Conservation (phyloP, 2,113 vertebrate species). For the Murina feae region DNA sequence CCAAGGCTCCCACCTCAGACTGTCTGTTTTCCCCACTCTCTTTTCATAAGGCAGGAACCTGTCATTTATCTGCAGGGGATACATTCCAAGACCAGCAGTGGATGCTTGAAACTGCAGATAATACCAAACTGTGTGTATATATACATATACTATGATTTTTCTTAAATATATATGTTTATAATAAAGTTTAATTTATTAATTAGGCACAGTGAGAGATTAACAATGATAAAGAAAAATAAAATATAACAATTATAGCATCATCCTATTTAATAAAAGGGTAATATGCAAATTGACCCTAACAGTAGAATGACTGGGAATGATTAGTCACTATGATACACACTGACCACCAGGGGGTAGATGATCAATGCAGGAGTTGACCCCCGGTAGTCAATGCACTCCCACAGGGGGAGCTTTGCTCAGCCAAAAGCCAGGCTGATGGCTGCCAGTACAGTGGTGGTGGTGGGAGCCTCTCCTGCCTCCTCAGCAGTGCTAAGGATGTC, state of each 20-base stretch:
- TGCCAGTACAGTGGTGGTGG: too few relatives aligned
- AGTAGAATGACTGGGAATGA: too few relatives aligned
- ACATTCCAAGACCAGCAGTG: background rate
- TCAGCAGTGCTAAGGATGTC: too few relatives aligned
- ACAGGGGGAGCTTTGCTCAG: too few relatives aligned
- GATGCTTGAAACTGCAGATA: background rate
- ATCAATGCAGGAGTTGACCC: too few relatives aligned
- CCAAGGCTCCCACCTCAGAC: background rate
- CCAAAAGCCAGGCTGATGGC: too few relatives aligned
- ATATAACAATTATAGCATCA: background rate
- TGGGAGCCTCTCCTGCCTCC: too few relatives aligned
- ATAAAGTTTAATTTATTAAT: background rate
- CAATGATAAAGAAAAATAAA: background rate
- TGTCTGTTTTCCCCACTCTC: fast-evolving
- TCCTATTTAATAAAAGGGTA: too few relatives aligned
- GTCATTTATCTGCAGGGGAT: background rate
- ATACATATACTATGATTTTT: background rate
- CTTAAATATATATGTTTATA: background rate
- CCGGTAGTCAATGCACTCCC: too few relatives aligned
- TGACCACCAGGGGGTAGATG: too few relatives aligned
- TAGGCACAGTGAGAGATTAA: background rate
- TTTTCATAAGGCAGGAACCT: background rate
- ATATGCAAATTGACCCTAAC: too few relatives aligned
- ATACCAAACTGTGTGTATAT: background rate
- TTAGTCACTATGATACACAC: too few relatives aligned